Conservation (phyloP, 2,888 invertebrate genomes). For the Barypeithes pellucidus region DNA sequence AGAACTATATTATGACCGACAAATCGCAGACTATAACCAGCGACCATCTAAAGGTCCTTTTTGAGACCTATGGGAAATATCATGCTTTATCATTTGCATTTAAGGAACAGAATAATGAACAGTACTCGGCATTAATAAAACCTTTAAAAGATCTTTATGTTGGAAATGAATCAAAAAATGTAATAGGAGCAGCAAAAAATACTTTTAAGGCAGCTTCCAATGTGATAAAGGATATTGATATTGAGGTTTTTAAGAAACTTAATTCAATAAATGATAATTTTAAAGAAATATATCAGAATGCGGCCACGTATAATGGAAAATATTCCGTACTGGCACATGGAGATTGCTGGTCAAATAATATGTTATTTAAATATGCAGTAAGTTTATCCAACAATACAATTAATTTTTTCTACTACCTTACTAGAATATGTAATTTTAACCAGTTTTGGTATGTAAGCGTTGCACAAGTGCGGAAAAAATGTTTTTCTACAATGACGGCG, state of each 20-base stretch:
- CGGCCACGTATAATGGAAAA: slow-evolving; percentile 45
- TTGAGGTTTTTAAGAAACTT: slow-evolving; percentile 29
- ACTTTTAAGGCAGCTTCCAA: slow-evolving; percentile 52
- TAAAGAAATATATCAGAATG: slow-evolving; percentile 9
- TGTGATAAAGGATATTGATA: slow-evolving; percentile 43
- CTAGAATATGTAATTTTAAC: no score
- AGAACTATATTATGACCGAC: slow-evolving; percentile 33
- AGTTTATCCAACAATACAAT: slow-evolving; percentile 30
- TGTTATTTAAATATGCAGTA: slow-evolving; percentile 54
- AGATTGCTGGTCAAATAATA: slow-evolving; percentile 52
- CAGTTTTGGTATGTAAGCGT: no score
- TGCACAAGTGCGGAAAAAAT: no score
- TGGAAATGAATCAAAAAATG: slow-evolving; percentile 48
- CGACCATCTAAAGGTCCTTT: slow-evolving; percentile 34
- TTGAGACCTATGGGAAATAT: slow-evolving; percentile 35
- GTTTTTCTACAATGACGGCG: no score
- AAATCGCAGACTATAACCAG: slow-evolving; percentile 34
- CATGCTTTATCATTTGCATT: slow-evolving; percentile 43
- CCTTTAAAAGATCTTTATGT: slow-evolving; percentile 56
- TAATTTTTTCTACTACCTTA: no score
- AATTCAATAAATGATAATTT: slow-evolving; percentile 18
- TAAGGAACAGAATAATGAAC: slow-evolving; percentile 34
- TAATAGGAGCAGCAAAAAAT: slow-evolving; percentile 37
- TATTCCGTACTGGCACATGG: slow-evolving; percentile 46
- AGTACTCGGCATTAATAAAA: slow-evolving; percentile 50